Conservation (phyloP, 1,140 invertebrate species). For the Cardiocondyla obscurior region DNA sequence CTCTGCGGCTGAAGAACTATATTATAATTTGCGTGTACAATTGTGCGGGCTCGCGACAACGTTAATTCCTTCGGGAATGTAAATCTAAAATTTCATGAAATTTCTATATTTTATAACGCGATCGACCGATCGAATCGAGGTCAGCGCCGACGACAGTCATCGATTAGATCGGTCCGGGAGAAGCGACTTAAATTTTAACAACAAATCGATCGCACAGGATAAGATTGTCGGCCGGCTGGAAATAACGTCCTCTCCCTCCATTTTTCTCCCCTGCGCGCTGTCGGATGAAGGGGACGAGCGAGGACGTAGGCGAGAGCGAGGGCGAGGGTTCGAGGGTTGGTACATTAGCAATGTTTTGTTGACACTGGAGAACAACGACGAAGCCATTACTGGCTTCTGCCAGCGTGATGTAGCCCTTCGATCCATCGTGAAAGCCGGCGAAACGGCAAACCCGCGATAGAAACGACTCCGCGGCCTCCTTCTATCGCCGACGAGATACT, state of each 20-base stretch:
- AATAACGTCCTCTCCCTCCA: constrained; percentile 35
- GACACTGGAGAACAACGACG: constrained; percentile 73
- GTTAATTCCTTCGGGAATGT: not conserved
- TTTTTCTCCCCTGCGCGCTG: constrained; percentile 40
- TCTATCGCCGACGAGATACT: not conserved
- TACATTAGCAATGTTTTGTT: constrained; percentile 82
- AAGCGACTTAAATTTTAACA: constrained; percentile 49
- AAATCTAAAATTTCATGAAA: constrained; percentile 19
- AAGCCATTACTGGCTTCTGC: constrained; percentile 76
- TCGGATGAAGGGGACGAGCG: constrained; percentile 29
- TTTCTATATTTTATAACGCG: constrained; percentile 36
- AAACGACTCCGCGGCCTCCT: not conserved
- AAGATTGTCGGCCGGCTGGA: constrained; percentile 45
- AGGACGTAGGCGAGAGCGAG: constrained; percentile 18
- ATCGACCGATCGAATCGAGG: constrained; percentile 42
- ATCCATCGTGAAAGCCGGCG: constrained; percentile 59
- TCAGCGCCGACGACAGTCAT: constrained; percentile 26
- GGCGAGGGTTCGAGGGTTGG: constrained; percentile 63
- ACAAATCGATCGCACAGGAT: constrained; percentile 46
- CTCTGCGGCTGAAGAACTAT: not conserved
- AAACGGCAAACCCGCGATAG: constrained; percentile 9
- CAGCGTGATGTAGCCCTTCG: constrained; percentile 52
- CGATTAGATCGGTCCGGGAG: not conserved
- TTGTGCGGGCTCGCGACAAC: not conserved
- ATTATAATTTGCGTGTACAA: not conserved